Base-by-base conservation (phyloP, 2,113 vertebrate genomes). In the Raja brachyura region DNA sequence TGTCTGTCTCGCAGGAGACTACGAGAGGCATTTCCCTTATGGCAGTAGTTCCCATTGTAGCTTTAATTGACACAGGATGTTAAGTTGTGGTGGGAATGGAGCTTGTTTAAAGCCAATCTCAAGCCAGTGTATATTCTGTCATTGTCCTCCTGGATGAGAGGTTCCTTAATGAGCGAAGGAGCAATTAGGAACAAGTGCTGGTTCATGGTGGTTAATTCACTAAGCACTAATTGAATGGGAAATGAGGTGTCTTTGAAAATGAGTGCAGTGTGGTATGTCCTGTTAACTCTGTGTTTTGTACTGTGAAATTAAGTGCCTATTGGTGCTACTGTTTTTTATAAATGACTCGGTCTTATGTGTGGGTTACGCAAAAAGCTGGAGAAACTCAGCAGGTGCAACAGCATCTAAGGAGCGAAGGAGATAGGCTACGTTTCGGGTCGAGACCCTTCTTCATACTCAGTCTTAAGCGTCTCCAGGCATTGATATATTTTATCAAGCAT, bases 41-140 rank as follows among this genome's bases (percentile, higher is more conserved):
- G 16, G n/a, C n/a, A 88, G 59, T 88, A 20, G 61, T 88, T 88
- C 2, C 85, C 39, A 88, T 88, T 88, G 85, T 88, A 20, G 13
- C 61, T 88, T 88, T 88, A 88, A 88, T 88, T 88, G 59, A 33
- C 85, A 88, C 85, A 88, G 61, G 61, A 88, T 88, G 61, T 88
- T 28, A 88, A 31, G 61, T 61, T 66, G 85, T 88, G 54, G 85
- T 66, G 85, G 59, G 85, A 88, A 88, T 28, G 61, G 2, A 88
- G 85, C 85, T 88, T 63, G 85, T 31, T 88, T 88, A 61, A 88
- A 88, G n/a, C 59, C 61, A n/a, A 88, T 88, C 85, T 88, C 85
- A 11, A 16, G 61, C 85, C 85, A 66, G 59, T 63, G 14, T 88
- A 16, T 66, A 31, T 33, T 85, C 59, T 16, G 11, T 33, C 31